These are phyloP conservation scores for Morone saxatilis DNA, from an alignment of 2,113 vertebrate species.

Conservation along the genomic window DNA sequence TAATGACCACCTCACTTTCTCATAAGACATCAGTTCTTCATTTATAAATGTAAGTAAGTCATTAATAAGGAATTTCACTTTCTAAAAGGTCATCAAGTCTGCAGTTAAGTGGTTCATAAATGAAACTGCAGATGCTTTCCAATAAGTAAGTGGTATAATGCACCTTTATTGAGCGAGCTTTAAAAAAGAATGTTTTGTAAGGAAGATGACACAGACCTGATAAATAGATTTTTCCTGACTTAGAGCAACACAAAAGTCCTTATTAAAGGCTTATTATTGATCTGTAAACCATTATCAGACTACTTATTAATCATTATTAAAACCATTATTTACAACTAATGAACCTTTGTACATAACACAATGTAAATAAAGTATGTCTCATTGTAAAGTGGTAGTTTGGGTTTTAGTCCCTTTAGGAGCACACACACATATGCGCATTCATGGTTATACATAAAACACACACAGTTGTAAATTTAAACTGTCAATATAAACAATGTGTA, in stretches of 20 bases:
- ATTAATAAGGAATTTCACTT: not conserved
- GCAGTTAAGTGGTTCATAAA: not conserved
- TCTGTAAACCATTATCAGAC: not conserved
- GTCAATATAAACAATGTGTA: not conserved
- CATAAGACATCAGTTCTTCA: not conserved
- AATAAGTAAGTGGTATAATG: not conserved
- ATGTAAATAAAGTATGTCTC: not conserved
- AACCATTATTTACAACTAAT: not conserved
- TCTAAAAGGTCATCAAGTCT: not conserved
- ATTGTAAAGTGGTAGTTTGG: not conserved
- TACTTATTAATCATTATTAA: not conserved
- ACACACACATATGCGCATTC: not conserved
- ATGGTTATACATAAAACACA: not conserved
- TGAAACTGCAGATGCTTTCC: not conserved
- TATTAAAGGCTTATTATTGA: not conserved
- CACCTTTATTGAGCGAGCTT: not conserved
- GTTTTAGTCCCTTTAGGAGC: not conserved
- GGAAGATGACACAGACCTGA: not conserved
- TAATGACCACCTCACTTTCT: not conserved
- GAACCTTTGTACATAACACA: not conserved
- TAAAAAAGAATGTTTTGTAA: no score
- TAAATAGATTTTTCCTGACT: not conserved
- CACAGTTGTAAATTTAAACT: not conserved
- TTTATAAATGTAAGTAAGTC: not conserved
- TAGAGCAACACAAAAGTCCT: not conserved